Evolutionary conservation across 2,797 vertebrate genomes (phyloP).

Genomic region (Luscinia luscinia): DNA sequence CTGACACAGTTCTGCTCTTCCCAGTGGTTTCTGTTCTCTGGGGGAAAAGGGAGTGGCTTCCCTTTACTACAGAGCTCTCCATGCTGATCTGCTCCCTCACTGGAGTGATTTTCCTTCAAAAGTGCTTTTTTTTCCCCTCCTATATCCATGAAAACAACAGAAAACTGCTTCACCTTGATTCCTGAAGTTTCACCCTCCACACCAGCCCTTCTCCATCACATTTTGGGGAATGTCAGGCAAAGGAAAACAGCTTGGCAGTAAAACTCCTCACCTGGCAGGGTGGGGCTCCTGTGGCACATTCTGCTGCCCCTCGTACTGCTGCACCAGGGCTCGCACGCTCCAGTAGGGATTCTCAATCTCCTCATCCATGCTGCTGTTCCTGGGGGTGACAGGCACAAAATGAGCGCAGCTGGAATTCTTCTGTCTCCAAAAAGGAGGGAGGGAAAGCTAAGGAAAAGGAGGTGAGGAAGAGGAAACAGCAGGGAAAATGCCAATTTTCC

Average conservation of each 20-base stretch:
- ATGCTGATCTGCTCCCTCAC: neutral
- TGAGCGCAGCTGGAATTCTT: neutral
- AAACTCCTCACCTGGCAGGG: constrained; percentile 80
- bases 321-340: constrained; percentile 92
- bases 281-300: constrained; percentile 60
- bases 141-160: neutral
- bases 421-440: neutral
- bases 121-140: neutral
- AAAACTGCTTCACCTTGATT: neutral
- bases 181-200: neutral
- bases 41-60: neutral
- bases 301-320: constrained; percentile 92
- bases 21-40: neutral
- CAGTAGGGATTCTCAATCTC: constrained; percentile 86
- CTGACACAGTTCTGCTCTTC: neutral
- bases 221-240: neutral
- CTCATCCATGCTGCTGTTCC: constrained; percentile 81
- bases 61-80: neutral
- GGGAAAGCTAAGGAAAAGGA: neutral
- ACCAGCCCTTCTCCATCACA: neutral
- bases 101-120: neutral
- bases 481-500: neutral
- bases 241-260: too few species aligned
- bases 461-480: neutral
- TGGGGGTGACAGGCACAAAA: constrained; percentile 13